Conservation (phyloP, 2,797 vertebrate species). For the Paramormyrops hopkinsi region DNA sequence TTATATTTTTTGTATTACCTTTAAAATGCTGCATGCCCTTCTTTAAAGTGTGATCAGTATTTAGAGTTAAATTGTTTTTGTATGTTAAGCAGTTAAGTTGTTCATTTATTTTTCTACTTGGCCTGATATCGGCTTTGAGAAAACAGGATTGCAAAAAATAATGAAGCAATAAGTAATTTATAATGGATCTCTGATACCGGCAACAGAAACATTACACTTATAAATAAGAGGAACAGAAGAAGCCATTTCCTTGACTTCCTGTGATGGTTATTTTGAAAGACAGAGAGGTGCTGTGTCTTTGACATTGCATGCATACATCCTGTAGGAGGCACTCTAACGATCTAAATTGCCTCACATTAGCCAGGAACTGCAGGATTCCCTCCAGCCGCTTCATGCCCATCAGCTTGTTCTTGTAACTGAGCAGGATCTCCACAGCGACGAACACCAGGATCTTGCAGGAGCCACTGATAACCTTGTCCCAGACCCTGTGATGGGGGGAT, state of each 20-base stretch:
- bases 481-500: conserved; percentile 66
- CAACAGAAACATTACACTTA: background rate
- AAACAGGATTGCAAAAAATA: background rate
- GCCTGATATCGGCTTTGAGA: background rate
- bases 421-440: conserved; percentile 87
- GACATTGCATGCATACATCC: background rate
- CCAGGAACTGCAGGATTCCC: conserved; percentile 75
- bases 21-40: background rate
- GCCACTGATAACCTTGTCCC: conserved; percentile 97
- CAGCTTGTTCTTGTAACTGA: conserved; percentile 89
- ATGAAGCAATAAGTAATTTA: background rate
- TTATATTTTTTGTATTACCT: background rate
- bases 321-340: background rate
- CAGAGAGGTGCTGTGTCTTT: background rate
- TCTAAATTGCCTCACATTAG: conserved; percentile 71
- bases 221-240: background rate
- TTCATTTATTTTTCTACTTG: background rate
- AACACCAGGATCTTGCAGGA: conserved; percentile 97
- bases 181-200: background rate
- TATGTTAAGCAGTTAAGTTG: background rate
- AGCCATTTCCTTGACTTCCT: background rate
- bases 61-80: background rate
- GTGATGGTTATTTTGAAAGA: background rate
- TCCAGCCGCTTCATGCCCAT: conserved; percentile 75
- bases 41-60: background rate